A percentile compares a stretch with the other conserved stretches of the same genome.
phyloP scores from a whole-genome alignment of 2,113 vertebrate genomes.

The Tricholaema leucomelas region DNA sequence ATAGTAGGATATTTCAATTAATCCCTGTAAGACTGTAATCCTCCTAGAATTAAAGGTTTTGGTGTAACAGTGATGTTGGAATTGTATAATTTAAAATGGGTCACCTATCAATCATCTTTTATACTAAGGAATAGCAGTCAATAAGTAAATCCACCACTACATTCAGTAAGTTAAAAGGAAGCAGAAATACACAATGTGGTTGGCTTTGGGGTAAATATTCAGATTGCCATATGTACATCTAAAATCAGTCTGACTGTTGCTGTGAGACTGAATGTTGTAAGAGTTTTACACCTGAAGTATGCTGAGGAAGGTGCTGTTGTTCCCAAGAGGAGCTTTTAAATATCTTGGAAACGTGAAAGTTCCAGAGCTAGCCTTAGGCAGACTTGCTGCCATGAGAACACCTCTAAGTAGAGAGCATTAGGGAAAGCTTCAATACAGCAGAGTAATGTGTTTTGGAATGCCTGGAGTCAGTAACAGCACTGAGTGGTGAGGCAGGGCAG shows the following conservation, averaged over 20 bases:
- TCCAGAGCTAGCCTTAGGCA: neutral
- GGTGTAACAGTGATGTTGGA: neutral
- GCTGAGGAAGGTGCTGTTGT: neutral
- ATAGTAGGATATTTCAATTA: neutral
- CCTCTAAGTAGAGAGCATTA: neutral
- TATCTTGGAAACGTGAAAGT: neutral
- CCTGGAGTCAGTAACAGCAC: neutral
- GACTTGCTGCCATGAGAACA: neutral
- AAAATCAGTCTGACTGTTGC: neutral
- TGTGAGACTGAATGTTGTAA: neutral
- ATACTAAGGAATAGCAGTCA: neutral
- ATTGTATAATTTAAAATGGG: too few relatives aligned
- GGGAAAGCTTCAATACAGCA: neutral
- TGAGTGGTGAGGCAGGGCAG: neutral
- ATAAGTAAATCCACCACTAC: neutral
- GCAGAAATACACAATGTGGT: neutral
- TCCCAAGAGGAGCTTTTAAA: neutral
- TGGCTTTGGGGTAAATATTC: neutral
- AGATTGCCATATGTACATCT: neutral
- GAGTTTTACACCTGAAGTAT: neutral
- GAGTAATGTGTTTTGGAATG: neutral
- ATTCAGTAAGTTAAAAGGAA: neutral
- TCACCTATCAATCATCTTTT: too few relatives aligned
- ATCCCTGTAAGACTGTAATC: neutral
- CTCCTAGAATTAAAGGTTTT: neutral